A percentile compares a stretch with the other conserved stretches of the same genome.
phyloP scores from a whole-genome alignment of 2,797 vertebrate species.

The Poeciliopsis presidionis region DNA sequence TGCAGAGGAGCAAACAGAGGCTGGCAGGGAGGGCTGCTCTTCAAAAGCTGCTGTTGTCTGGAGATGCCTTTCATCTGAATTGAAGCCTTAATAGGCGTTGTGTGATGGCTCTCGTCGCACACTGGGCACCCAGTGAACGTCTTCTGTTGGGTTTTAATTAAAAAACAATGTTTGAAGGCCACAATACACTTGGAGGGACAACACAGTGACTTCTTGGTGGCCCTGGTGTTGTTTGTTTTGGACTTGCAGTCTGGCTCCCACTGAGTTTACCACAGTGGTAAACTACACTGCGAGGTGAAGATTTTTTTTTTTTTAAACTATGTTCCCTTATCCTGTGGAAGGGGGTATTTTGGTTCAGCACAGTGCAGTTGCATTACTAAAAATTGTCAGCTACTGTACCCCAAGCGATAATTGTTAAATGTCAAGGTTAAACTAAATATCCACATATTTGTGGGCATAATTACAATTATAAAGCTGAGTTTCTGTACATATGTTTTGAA shows the following conservation, averaged over 20 bases:
- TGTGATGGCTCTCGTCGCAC: conserved; percentile 62
- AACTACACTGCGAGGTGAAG: conserved; percentile 45
- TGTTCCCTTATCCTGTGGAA: conserved; percentile 24
- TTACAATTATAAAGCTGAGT: not conserved
- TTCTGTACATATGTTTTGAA: not conserved
- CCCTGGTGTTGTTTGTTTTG: conserved; percentile 67
- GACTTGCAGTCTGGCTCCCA: conserved; percentile 63
- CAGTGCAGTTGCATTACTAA: not conserved
- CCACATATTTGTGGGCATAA: too few species aligned
- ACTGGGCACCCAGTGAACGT: conserved; percentile 67
- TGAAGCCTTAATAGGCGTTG: conserved; percentile 71
- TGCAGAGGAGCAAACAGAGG: conserved; percentile 73
- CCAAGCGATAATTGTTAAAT: not conserved
- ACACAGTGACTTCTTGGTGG: conserved; percentile 68
- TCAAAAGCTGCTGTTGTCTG: conserved; percentile 77
- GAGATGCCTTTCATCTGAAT: conserved; percentile 75
- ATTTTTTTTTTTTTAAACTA: conserved; percentile 41
- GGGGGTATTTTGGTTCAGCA: conserved; percentile 1
- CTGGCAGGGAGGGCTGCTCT: conserved; percentile 68
- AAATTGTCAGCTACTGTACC: not conserved
- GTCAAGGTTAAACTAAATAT: not conserved
- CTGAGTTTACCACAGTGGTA: conserved; percentile 56
- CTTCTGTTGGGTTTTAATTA: conserved; percentile 75
- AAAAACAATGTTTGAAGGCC: conserved; percentile 71
- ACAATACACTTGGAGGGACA: conserved; percentile 67